These are phyloP conservation scores for Podarcis muralis DNA, from an alignment of 2,113 vertebrate species.

Conservation along the genomic window DNA sequence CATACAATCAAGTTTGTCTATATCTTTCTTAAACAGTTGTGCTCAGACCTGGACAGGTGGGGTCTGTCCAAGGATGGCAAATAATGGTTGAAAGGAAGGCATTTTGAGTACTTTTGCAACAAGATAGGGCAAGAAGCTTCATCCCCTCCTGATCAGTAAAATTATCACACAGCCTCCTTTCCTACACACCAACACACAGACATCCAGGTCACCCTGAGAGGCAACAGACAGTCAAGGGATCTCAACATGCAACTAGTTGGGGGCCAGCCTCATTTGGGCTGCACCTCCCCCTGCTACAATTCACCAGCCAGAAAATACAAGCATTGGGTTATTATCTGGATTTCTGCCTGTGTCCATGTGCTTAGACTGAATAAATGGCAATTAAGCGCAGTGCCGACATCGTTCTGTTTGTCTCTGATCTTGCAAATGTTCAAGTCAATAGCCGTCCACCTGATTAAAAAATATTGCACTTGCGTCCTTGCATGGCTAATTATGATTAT, in stretches of 20 bases:
- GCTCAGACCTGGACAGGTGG: no score
- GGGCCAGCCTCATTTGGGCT: background rate
- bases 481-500: conserved; percentile 50
- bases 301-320: conserved; percentile 35
- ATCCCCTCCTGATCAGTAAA: background rate
- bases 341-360: conserved; percentile 41
- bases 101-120: background rate
- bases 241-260: background rate
- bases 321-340: background rate
- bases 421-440: conserved; percentile 53
- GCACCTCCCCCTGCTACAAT: conserved; percentile 14
- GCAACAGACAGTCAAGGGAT: background rate
- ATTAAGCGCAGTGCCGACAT: conserved; percentile 45
- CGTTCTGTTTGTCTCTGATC: conserved; percentile 48
- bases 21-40: no score
- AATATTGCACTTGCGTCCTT: conserved; percentile 40
- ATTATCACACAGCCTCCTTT: background rate
- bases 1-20: no score
- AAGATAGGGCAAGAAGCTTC: background rate
- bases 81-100: background rate
- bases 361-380: conserved; percentile 58
- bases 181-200: background rate
- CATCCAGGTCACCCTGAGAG: background rate
- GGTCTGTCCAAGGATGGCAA: no score
- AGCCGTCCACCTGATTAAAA: conserved; percentile 52